Conservation (phyloP, 2,113 vertebrate genomes). For the Cinclus cinclus region DNA sequence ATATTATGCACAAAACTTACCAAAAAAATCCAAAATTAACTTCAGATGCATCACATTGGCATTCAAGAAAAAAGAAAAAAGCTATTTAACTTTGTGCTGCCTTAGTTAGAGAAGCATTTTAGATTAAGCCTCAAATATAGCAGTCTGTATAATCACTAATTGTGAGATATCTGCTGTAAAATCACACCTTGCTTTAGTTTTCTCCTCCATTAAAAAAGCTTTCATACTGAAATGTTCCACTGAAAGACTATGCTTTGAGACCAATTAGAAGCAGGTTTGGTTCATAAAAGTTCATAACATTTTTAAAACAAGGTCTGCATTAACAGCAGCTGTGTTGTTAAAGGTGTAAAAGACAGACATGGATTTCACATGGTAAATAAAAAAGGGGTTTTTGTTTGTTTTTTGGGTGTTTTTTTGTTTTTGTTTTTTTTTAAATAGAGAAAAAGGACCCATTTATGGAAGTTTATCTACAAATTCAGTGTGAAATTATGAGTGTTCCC, state of each 20-base stretch:
- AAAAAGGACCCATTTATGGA: background rate
- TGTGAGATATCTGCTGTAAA: background rate
- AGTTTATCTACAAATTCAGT: background rate
- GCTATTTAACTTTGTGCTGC: background rate
- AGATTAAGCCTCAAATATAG: background rate
- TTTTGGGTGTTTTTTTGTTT: too few species aligned
- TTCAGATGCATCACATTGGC: background rate
- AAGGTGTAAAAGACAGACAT: background rate
- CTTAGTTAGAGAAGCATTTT: background rate
- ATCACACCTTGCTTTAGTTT: background rate
- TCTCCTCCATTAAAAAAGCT: background rate
- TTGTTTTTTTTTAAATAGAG: background rate
- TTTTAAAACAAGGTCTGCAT: background rate
- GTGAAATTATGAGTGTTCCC: background rate
- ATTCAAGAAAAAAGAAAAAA: background rate
- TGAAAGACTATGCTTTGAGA: background rate
- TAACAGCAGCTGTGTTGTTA: background rate
- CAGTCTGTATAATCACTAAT: background rate
- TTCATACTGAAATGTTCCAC: background rate
- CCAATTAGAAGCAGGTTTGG: background rate
- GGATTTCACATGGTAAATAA: background rate
- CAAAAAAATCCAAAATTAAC: background rate
- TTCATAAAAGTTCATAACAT: background rate
- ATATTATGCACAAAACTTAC: background rate
- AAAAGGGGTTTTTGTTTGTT: too few species aligned